Conservation (phyloP, 2,888 invertebrate species). For the Mechanitis messenoides region DNA sequence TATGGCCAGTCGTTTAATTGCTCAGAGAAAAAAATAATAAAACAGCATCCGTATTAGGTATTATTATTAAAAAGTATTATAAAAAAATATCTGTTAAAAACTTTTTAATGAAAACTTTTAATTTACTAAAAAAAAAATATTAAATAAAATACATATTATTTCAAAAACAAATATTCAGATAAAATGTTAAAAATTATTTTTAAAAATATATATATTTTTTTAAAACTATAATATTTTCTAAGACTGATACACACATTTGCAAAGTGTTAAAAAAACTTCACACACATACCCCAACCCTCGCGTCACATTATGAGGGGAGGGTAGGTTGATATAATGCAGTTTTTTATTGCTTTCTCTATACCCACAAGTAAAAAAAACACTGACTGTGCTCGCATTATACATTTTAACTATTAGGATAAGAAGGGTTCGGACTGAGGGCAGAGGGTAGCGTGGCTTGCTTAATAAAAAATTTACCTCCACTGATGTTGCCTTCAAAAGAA, state of each 20-base stretch:
- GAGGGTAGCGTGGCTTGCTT: slow-evolving; percentile 54
- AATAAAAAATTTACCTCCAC: slow-evolving; percentile 70
- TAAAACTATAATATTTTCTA: slow-evolving; percentile 27
- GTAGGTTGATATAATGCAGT: slow-evolving; percentile 74
- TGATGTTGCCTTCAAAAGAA: slow-evolving; percentile 46
- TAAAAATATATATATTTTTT: background rate
- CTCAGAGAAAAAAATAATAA: slow-evolving; percentile 38
- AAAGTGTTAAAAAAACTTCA: slow-evolving; percentile 42
- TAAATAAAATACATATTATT: background rate
- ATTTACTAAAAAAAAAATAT: too few species aligned
- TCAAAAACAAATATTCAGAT: background rate
- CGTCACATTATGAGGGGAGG: slow-evolving; percentile 70
- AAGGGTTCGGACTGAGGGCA: slow-evolving; percentile 64
- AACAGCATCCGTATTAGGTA: too few species aligned
- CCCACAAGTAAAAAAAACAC: slow-evolving; percentile 69
- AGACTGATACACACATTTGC: slow-evolving; percentile 23
- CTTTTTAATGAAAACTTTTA: too few species aligned
- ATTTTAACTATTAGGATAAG: slow-evolving; percentile 72
- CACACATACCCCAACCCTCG: slow-evolving; percentile 51
- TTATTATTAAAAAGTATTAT: too few species aligned
- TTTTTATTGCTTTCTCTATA: slow-evolving; percentile 74
- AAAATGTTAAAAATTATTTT: background rate
- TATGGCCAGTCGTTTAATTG: slow-evolving; percentile 56
- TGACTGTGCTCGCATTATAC: slow-evolving; percentile 62
- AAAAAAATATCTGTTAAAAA: too few species aligned